Evolutionary conservation across 2,113 vertebrate genomes (phyloP).

Genomic region (Anolis carolinensis): DNA sequence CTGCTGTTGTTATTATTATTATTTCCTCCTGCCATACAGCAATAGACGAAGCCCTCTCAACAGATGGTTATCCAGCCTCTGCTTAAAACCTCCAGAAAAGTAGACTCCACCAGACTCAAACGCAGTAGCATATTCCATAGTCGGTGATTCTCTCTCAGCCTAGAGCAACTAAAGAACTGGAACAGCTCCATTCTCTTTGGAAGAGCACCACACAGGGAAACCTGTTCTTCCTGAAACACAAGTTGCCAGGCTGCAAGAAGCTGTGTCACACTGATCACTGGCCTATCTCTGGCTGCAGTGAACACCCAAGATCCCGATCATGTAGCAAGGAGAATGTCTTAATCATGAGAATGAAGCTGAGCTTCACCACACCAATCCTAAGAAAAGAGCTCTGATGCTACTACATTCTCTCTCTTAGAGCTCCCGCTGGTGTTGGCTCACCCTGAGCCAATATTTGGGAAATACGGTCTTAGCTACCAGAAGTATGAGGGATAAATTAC

Average conservation of each 20-base stretch:
- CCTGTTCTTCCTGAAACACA: constrained; percentile 10
- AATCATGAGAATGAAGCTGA: background rate
- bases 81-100: too few relatives aligned
- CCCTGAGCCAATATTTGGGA: background rate
- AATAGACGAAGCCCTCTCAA: too few relatives aligned
- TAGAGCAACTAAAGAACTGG: background rate
- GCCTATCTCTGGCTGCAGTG: background rate
- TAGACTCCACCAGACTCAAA: too few relatives aligned
- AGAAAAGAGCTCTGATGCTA: background rate
- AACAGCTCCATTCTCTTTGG: background rate
- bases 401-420: background rate
- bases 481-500: background rate
- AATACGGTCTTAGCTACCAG: background rate
- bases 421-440: background rate
- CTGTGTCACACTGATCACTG: background rate
- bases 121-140: too few relatives aligned
- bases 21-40: too few relatives aligned
- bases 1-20: too few relatives aligned
- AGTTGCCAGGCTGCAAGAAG: background rate
- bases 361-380: background rate
- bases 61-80: too few relatives aligned
- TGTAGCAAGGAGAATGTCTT: background rate
- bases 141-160: background rate
- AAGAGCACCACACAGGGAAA: background rate
- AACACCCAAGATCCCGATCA: background rate